phyloP scores from a whole-genome alignment of 2,113 vertebrate species.

The Otolemur garnettii region DNA sequence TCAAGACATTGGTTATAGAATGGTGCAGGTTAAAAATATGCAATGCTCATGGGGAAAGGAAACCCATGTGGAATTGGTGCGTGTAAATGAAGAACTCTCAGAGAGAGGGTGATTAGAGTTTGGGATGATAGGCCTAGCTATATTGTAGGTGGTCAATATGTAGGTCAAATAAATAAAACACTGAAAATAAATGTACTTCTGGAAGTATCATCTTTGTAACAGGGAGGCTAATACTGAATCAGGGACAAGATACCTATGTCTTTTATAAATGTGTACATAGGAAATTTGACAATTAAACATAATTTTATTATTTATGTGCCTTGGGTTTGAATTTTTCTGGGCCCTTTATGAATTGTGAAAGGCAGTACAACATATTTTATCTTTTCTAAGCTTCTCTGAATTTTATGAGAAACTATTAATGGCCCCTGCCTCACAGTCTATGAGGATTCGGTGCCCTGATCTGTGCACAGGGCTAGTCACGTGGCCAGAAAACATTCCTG shows the following conservation, averaged over 20 bases:
- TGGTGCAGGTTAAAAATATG: neutral
- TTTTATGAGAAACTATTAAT: neutral
- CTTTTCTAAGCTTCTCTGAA: neutral
- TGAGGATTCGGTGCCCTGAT: neutral
- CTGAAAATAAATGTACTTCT: neutral
- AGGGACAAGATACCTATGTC: neutral
- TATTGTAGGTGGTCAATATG: neutral
- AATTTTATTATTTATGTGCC: neutral
- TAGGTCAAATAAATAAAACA: neutral
- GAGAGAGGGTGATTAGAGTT: neutral
- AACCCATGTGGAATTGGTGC: neutral
- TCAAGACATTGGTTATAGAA: neutral
- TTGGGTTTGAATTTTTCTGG: neutral
- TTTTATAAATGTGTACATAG: neutral
- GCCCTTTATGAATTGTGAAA: neutral
- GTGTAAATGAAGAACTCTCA: neutral
- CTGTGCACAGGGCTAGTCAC: fast-evolving
- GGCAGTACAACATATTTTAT: neutral
- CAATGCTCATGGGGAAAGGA: neutral
- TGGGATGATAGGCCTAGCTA: neutral
- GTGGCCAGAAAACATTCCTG: neutral
- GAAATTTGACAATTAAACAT: neutral
- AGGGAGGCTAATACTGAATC: neutral
- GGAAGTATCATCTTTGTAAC: neutral
- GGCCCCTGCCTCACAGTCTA: neutral